Evolutionary conservation across 2,888 invertebrate genomes (phyloP).

Genomic region (Melieria omissa): DNA sequence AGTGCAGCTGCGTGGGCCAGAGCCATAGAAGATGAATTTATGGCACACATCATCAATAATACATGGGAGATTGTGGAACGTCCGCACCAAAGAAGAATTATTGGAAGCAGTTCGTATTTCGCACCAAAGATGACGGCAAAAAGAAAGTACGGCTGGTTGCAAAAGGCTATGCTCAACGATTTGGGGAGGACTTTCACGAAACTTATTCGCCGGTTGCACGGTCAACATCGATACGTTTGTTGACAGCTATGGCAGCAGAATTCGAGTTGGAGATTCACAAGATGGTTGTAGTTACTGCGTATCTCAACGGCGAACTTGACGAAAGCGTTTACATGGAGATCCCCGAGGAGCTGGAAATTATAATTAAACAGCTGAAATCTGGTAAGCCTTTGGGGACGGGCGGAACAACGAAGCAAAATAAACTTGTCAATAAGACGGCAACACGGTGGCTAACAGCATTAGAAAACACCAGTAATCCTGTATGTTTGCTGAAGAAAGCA

Average conservation of each 20-base stretch:
- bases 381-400: slow-evolving; percentile 15
- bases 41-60: slow-evolving; percentile 37
- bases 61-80: slow-evolving; percentile 42
- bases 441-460: slow-evolving; percentile 32
- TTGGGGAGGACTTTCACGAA: slow-evolving; percentile 30
- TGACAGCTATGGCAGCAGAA: slow-evolving; percentile 30
- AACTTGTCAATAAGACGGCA: slow-evolving; percentile 1
- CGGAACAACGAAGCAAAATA: background rate
- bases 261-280: slow-evolving; percentile 37
- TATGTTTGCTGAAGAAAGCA: slow-evolving; percentile 38
- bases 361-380: slow-evolving; percentile 28
- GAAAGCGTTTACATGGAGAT: slow-evolving; percentile 36
- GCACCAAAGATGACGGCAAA: no score
- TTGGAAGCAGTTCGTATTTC: no score
- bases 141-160: no score
- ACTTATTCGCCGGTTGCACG: slow-evolving; percentile 29
- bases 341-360: slow-evolving; percentile 30
- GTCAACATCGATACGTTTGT: slow-evolving; percentile 27
- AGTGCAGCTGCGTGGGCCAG: slow-evolving; percentile 30
- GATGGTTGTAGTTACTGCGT: slow-evolving; percentile 39
- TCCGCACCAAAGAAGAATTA: no score
- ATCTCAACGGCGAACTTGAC: slow-evolving; percentile 36
- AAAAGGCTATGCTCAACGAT: no score
- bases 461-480: slow-evolving; percentile 21
- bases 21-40: slow-evolving; percentile 39